Percentiles rank a stretch among this genome's conserved stretches.
These are phyloP conservation scores for Apodemia mormo DNA, from an alignment of 2,888 invertebrate genomes.

Conservation along the genomic window DNA sequence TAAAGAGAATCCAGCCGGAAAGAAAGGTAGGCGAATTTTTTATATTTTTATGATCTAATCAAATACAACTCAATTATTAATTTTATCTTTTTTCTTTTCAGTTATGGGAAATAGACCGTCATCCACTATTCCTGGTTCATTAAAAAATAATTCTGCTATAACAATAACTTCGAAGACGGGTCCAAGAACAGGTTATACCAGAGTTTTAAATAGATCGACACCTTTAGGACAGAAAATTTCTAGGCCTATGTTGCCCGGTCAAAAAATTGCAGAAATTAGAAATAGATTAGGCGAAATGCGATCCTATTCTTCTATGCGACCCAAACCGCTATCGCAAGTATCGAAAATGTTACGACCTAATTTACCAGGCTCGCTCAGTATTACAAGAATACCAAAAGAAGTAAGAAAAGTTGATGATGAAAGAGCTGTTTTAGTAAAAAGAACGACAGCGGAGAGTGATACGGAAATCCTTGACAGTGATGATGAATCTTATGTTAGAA, in stretches of 20 bases:
- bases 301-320: constrained; percentile 57
- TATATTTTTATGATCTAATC: not conserved
- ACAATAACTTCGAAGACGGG: constrained; percentile 80
- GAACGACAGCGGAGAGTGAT: constrained; percentile 56
- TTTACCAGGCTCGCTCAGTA: constrained; percentile 70
- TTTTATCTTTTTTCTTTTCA: constrained; percentile 33
- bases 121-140: constrained; percentile 70
- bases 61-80: constrained; percentile 8
- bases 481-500: constrained; percentile 48
- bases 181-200: constrained; percentile 61
- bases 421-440: constrained; percentile 47
- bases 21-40: constrained; percentile 57
- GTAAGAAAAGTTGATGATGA: constrained; percentile 51
- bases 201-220: constrained; percentile 59
- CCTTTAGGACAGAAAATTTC: constrained; percentile 59
- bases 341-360: constrained; percentile 59
- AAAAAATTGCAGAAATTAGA: constrained; percentile 68
- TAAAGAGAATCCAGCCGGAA: constrained; percentile 67
- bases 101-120: constrained; percentile 66
- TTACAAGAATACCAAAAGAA: constrained; percentile 67
- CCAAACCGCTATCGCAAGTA: constrained; percentile 54
- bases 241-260: constrained; percentile 63
- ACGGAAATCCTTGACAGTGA: constrained; percentile 72
- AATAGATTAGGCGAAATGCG: constrained; percentile 63
- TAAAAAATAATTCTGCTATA: constrained; percentile 83